These are phyloP conservation scores for Dolichopus griseipennis DNA, from an alignment of 2,888 invertebrate genomes.

Conservation along the genomic window DNA sequence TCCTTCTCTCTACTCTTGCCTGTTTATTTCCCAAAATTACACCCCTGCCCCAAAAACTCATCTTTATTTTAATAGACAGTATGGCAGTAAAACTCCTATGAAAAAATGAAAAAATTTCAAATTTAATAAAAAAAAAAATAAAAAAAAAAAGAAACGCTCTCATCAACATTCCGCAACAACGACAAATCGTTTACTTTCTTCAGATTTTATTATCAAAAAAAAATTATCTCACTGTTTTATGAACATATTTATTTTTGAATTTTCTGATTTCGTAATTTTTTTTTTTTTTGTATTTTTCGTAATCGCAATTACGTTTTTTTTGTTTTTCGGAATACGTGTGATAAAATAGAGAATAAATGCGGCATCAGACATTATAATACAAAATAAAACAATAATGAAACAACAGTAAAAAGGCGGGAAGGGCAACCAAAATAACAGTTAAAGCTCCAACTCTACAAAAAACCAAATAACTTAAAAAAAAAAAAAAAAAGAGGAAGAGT, in stretches of 20 bases:
- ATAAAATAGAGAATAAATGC: neutral
- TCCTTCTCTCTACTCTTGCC: too few species aligned
- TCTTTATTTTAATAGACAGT: too few species aligned
- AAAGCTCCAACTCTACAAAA: too few species aligned
- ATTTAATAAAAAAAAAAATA: too few species aligned
- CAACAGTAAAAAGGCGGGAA: neutral
- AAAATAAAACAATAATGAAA: neutral
- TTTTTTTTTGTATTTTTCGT: neutral
- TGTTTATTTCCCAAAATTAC: too few species aligned
- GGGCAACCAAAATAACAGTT: neutral
- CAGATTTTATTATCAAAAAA: conserved; percentile 2
- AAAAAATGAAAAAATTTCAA: too few species aligned
- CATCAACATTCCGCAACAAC: conserved; percentile 4
- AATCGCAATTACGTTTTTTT: neutral
- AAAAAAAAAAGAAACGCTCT: neutral
- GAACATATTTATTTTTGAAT: neutral
- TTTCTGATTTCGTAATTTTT: neutral
- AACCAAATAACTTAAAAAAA: too few species aligned
- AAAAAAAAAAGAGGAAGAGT: neutral
- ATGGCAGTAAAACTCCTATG: too few species aligned
- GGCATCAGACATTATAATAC: neutral
- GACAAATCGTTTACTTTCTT: neutral
- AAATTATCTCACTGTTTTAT: neutral
- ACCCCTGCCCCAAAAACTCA: too few species aligned
- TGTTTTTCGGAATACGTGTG: neutral